phyloP scores from a whole-genome alignment of 1,140 invertebrate genomes.

The Drosophila takahashii region DNA sequence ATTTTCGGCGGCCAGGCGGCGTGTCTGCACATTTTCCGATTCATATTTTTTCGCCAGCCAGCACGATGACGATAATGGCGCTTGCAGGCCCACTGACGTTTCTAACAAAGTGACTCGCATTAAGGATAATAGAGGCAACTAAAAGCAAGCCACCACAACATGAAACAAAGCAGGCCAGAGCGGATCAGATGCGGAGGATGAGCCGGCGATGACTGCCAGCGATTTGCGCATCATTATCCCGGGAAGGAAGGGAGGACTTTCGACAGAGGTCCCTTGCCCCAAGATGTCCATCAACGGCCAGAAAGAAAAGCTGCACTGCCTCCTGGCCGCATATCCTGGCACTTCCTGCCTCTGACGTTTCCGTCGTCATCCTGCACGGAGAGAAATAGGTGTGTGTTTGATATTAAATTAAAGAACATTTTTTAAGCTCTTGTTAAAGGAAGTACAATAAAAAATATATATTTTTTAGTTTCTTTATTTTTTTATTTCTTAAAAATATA shows the following conservation, averaged over 20 bases:
- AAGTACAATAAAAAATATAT: too few relatives aligned
- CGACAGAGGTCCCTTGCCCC: constrained; percentile 49
- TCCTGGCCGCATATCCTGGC: constrained; percentile 52
- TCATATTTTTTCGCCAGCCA: constrained; percentile 47
- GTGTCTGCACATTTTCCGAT: constrained; percentile 79
- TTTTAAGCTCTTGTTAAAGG: too few relatives aligned
- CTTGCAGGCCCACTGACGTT: constrained; percentile 82
- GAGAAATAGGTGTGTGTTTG: neutral
- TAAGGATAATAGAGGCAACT: constrained; percentile 83
- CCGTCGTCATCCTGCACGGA: constrained; percentile 59
- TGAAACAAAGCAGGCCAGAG: constrained; percentile 70
- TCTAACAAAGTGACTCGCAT: constrained; percentile 82
- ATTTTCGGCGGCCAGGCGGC: constrained; percentile 59
- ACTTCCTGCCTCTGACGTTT: constrained; percentile 70
- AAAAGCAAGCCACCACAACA: constrained; percentile 71
- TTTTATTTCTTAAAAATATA: too few relatives aligned
- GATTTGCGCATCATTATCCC: constrained; percentile 81
- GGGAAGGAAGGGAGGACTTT: constrained; percentile 19
- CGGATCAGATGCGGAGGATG: constrained; percentile 23
- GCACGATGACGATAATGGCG: constrained; percentile 76
- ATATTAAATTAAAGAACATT: too few relatives aligned
- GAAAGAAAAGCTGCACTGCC: constrained; percentile 64
- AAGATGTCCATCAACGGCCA: constrained; percentile 70
- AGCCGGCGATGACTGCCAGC: constrained; percentile 65
- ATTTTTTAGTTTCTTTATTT: too few relatives aligned